Percentiles rank a stretch among this genome's conserved stretches.
These are phyloP conservation scores for Zygaena filipendulae DNA, from an alignment of 2,888 invertebrate species.

Conservation along the genomic window DNA sequence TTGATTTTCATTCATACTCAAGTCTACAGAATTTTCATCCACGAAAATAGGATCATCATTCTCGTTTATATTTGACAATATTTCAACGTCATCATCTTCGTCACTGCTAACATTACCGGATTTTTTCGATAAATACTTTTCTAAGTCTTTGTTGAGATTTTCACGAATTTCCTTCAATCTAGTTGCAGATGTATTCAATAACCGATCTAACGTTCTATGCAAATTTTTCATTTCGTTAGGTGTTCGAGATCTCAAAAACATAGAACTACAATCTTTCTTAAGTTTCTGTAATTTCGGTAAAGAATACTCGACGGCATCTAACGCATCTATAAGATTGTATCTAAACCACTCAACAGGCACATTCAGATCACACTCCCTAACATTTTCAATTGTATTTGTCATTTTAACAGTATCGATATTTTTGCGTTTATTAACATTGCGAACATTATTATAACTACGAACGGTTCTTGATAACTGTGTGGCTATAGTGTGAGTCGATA, in stretches of 20 bases:
- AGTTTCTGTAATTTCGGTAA: slow-evolving; percentile 58
- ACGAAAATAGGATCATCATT: slow-evolving; percentile 62
- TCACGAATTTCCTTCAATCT: slow-evolving; percentile 65
- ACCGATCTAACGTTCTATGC: slow-evolving; percentile 64
- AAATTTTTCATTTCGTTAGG: slow-evolving; percentile 60
- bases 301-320: slow-evolving; percentile 67
- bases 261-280: slow-evolving; percentile 52
- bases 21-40: slow-evolving; percentile 60
- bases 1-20: slow-evolving; percentile 33
- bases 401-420: slow-evolving; percentile 14
- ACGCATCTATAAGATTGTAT: slow-evolving; percentile 66
- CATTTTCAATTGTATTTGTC: slow-evolving; percentile 10
- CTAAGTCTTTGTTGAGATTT: slow-evolving; percentile 64
- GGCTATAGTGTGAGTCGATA: slow-evolving; percentile 19
- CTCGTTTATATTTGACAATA: slow-evolving; percentile 36
- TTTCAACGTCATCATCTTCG: slow-evolving; percentile 52
- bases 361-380: slow-evolving; percentile 36
- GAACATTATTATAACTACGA: slow-evolving; percentile 16
- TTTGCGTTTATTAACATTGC: slow-evolving; percentile 17
- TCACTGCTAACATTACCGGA: slow-evolving; percentile 27
- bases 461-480: slow-evolving; percentile 12
- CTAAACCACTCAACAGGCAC: slow-evolving; percentile 69
- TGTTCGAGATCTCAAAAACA: slow-evolving; percentile 52
- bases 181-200: slow-evolving; percentile 61
- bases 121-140: slow-evolving; percentile 54